Evolutionary conservation across 1,140 invertebrate genomes (phyloP), one percentile per base, ranked within the genome.

Genomic region (Drosophila arawakana): DNA sequence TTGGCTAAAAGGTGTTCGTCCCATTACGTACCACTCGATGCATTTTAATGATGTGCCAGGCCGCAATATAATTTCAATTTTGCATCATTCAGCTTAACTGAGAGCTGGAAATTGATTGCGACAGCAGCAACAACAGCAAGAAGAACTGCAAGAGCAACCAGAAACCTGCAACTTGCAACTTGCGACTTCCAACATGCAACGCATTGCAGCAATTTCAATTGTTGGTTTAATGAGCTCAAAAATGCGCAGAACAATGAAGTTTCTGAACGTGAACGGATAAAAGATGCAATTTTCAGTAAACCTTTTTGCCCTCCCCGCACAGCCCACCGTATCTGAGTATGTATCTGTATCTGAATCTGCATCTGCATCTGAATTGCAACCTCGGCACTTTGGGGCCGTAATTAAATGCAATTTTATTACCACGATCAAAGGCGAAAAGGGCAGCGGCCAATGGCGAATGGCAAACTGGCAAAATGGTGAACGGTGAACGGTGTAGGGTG

Each of bases 341-440:
- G 25, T 30, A 30, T 30, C 6, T 6, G 25, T 30, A 30, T 30
- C 25, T 30, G 25, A 30, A 30, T 30, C 25, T 30, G 25, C 18
- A 21, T 21, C 18, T 21, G 18, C 18, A 21, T 21, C 18, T 30
- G 25, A 30, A 30, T 30, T 6, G 25, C 46, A 18, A 21, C 18
- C 8, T 47, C 46, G 13, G 41, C 50, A 47, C 34, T 61, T 46
- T 46, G 39, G 30, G 35, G 13, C 37, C 54, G 78, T 89, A 88
- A 88, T 88, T 88, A 88, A 88, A 88, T 89, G 84, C 78, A 88
- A 88, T 88, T 88, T 88, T 88, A 88, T 88, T 81, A 78, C 84
- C 80, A 76, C 85, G 84, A 88, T 88, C 84, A 81, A 72, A 43
- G 59, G 80, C 77, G 61, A 30, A 72, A 80, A 79, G 74, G 61